Percentiles rank a stretch among this genome's conserved stretches.
These are phyloP conservation scores for Agapornis roseicollis DNA, from an alignment of 2,113 vertebrate genomes.

Conservation along the genomic window DNA sequence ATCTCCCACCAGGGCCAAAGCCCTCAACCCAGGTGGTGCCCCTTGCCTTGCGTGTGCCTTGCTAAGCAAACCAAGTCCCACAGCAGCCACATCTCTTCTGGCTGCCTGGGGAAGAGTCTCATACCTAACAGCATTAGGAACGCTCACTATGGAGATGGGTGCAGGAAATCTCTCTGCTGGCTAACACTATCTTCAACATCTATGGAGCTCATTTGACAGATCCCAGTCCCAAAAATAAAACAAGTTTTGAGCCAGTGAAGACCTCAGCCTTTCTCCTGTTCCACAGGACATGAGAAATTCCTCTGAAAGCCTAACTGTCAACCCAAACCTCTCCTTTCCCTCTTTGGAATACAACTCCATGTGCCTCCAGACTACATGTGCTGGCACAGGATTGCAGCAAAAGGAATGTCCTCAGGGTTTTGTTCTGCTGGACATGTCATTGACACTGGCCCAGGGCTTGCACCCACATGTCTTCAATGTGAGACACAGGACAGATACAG, in stretches of 20 bases:
- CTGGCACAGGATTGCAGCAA: not conserved
- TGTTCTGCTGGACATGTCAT: rapidly evolving
- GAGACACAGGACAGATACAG: not conserved
- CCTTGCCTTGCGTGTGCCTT: not conserved
- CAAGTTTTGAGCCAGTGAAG: not conserved
- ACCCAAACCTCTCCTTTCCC: not conserved
- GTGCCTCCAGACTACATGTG: not conserved
- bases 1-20: not conserved
- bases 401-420: not conserved
- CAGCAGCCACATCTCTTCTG: not conserved
- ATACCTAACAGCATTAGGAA: not conserved
- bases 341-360: not conserved
- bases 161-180: not conserved
- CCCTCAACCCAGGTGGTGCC: not conserved
- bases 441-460: not conserved
- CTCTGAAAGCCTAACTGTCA: not conserved
- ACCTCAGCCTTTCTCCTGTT: not conserved
- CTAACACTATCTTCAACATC: not conserved
- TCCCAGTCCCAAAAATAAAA: not conserved
- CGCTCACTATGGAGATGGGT: not conserved
- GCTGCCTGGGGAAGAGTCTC: not conserved
- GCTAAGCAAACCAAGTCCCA: not conserved
- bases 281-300: not conserved
- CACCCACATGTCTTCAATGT: rapidly evolving
- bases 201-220: not conserved